Evolutionary conservation across 2,797 vertebrate genomes (phyloP), one percentile per base, ranked within the genome.

Genomic region (Sebastes hopkinsi): DNA sequence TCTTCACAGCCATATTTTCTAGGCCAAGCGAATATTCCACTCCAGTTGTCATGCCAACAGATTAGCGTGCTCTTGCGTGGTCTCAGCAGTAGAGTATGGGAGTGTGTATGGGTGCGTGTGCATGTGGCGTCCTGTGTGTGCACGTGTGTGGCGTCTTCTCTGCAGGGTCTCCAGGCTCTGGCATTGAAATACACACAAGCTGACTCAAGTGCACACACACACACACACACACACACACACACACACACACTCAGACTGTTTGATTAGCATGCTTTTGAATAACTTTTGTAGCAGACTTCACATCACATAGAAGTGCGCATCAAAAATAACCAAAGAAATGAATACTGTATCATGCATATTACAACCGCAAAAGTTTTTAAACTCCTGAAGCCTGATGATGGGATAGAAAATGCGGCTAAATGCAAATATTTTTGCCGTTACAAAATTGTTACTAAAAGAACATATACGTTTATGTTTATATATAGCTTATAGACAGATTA

Each of bases 31-130:
- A 89, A 91, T 91, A 91, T 94, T 94, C 91, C 90, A 93, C 89
- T 93, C 86, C 90, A 88, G 93, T 95, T 95, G 92, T 94, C 92
- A 95, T 94, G 92, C 90, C 90, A 92, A 92, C 91, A 92, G 91
- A 95, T 94, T 93, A 93, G 89, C 87, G 75, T 93, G 89, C 87
- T 91, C 80, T 83, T 81, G 90, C 79, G 58, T 86, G 82, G 88
- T 81, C 86, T 81, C 71, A 55, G 81, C 88, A 67, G 72, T 32
- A 55, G 68, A 55, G 70, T 88, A 79, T 55, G 42, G 36, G 67
- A 77, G 76, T 52, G 61, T 56, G 62, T 72, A 34, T 73, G 74
- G 9, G 36, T 34, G 54, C 29, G 66, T 59, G 29, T 29, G 13
- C 18, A 1, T 36, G 59, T 32, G 25, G 56, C 56, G 25, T 59